phyloP scores from a whole-genome alignment of 2,797 vertebrate species.

The Oceanodroma leucorhoa region DNA sequence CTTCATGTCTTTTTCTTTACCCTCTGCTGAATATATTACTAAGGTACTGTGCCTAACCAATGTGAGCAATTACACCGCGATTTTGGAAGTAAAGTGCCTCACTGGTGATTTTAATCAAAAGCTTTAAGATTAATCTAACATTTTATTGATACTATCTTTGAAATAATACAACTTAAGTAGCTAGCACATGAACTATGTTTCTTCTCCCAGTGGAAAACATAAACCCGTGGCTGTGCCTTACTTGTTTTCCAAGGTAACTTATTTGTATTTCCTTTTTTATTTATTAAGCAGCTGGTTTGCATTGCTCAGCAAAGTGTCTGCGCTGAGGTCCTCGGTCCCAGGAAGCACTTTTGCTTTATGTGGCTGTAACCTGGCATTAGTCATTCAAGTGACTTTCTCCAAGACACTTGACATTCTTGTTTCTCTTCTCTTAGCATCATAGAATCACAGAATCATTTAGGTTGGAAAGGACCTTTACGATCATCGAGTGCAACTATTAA shows the following conservation, averaged over 20 bases:
- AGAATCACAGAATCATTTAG: neutral
- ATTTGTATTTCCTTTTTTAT: neutral
- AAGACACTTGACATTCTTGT: neutral
- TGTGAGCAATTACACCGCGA: neutral
- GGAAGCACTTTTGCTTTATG: neutral
- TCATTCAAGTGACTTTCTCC: neutral
- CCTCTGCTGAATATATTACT: neutral
- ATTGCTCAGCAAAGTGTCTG: neutral
- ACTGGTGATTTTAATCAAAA: neutral
- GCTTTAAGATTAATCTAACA: neutral
- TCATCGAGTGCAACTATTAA: neutral
- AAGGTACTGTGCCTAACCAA: neutral
- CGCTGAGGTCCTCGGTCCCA: neutral
- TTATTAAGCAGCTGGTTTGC: neutral
- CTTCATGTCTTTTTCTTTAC: neutral
- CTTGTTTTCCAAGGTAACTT: neutral
- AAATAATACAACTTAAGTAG: neutral
- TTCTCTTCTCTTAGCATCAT: neutral
- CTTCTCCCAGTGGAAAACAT: neutral
- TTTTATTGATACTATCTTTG: neutral
- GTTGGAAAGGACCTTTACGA: neutral
- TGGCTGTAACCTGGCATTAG: neutral
- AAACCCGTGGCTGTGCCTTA: neutral
- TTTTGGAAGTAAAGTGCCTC: neutral
- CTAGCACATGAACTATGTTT: neutral